A percentile compares a stretch with the other conserved stretches of the same genome.
Evolutionary conservation across 1,140 invertebrate species (phyloP).

Genomic region (Rhagoletis pomonella): DNA sequence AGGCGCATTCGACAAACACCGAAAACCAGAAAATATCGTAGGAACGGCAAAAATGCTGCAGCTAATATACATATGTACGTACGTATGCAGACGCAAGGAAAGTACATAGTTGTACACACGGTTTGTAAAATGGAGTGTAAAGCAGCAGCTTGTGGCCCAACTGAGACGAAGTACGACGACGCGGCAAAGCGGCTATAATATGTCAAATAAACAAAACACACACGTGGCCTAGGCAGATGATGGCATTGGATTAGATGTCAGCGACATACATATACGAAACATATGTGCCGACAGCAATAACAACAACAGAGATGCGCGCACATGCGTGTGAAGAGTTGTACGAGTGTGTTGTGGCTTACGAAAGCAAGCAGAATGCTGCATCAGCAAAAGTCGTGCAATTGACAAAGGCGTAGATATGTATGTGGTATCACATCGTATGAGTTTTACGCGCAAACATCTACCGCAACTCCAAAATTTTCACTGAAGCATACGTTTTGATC

Average conservation of each 20-base stretch:
- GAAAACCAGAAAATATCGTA: background rate
- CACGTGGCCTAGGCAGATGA: slow-evolving; percentile 10
- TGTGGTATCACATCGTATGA: no score
- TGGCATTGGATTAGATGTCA: slow-evolving; percentile 40
- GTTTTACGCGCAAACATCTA: no score
- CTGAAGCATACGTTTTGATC: background rate
- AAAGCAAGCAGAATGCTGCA: no score
- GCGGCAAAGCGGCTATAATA: slow-evolving; percentile 21
- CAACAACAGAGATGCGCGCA: background rate
- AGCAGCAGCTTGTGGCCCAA: background rate
- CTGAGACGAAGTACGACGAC: background rate
- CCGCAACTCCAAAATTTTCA: background rate
- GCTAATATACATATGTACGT: background rate
- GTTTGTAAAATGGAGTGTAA: background rate
- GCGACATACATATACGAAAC: background rate
- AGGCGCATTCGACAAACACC: no score
- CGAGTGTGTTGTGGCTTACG: background rate
- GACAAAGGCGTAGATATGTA: no score
- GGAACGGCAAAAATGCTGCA: background rate
- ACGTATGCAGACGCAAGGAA: background rate
- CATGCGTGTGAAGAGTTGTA: background rate
- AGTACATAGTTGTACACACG: background rate
- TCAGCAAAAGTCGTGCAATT: no score
- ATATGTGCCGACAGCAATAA: background rate
- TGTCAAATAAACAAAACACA: slow-evolving; percentile 44